Conservation (phyloP, 2,113 vertebrate genomes). For the Sialia sialis region DNA sequence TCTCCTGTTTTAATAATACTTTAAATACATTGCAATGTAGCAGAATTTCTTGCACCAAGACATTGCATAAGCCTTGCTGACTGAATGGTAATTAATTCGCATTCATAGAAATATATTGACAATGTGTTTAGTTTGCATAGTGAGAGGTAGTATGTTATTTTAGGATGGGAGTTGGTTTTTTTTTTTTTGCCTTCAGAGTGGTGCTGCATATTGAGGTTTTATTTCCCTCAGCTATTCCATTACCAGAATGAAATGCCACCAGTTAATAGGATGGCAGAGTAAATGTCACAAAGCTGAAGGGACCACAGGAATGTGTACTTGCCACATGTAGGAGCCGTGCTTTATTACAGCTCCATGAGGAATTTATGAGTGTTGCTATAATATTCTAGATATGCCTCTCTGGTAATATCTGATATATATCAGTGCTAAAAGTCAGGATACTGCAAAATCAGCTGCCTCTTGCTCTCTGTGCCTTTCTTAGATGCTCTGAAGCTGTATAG, state of each 20-base stretch:
- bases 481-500: background rate
- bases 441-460: background rate
- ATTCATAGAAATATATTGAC: background rate
- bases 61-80: background rate
- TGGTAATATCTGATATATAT: constrained; percentile 36
- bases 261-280: constrained; percentile 4
- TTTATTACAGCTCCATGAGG: background rate
- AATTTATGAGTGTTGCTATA: constrained; percentile 40
- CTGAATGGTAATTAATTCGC: background rate
- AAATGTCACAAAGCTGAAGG: constrained; percentile 20
- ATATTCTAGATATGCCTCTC: constrained; percentile 6
- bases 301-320: constrained; percentile 10
- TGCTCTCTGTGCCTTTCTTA: background rate
- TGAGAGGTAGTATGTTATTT: background rate
- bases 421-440: background rate
- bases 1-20: background rate
- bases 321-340: constrained; percentile 2
- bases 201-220: constrained; percentile 2
- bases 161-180: background rate
- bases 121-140: background rate
- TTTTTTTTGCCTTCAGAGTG: background rate
- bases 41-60: background rate
- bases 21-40: background rate
- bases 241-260: constrained; percentile 31
- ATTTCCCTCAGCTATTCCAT: background rate